Conservation (phyloP, 2,888 invertebrate genomes). For the Spodoptera exigua region DNA sequence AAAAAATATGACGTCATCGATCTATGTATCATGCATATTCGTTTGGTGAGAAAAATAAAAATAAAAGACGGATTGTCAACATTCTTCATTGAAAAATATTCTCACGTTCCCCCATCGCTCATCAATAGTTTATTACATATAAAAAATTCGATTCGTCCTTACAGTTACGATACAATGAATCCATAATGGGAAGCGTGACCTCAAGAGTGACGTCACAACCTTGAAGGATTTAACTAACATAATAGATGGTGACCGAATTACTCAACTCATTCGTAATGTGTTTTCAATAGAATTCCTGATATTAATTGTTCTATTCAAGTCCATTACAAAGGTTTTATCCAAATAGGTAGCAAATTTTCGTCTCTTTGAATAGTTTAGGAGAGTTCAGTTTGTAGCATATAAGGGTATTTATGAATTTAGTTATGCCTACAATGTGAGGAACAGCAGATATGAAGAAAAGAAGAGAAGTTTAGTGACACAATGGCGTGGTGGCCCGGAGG, state of each 20-base stretch:
- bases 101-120: constrained; percentile 53
- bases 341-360: background rate
- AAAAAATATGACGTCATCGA: too few relatives aligned
- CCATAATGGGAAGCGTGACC: constrained; percentile 63
- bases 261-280: constrained; percentile 30
- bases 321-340: background rate
- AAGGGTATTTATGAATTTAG: background rate
- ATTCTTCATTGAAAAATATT: constrained; percentile 32
- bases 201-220: constrained; percentile 55
- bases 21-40: too few relatives aligned
- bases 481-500: too few relatives aligned
- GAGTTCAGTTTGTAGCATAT: background rate
- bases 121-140: constrained; percentile 57
- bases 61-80: too few relatives aligned
- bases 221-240: constrained; percentile 48
- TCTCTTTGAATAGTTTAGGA: background rate
- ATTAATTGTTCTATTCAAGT: constrained; percentile 5
- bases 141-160: constrained; percentile 56
- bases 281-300: constrained; percentile 18
- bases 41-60: too few relatives aligned
- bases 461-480: too few relatives aligned
- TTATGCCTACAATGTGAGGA: too few relatives aligned
- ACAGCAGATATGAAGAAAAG: too few relatives aligned
- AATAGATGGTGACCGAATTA: constrained; percentile 39
- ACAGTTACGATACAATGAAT: constrained; percentile 54